Percentiles rank a stretch among this genome's conserved stretches.
Conservation (phyloP, 2,888 invertebrate species). For the Acanthosoma haemorrhoidale region DNA sequence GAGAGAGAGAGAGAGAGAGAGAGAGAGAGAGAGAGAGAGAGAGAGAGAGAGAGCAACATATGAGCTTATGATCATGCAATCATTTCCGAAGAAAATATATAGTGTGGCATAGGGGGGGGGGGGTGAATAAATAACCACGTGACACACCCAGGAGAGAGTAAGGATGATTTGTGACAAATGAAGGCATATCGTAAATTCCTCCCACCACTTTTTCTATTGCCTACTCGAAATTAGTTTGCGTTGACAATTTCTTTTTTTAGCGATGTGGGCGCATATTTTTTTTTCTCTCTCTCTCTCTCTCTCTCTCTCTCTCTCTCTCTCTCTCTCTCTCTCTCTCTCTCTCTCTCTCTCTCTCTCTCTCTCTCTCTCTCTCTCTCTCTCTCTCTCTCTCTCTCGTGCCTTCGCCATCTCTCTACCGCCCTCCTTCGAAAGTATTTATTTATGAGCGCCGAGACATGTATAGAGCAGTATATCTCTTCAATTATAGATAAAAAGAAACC, state of each 20-base stretch:
- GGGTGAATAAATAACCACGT: neutral
- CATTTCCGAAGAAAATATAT: neutral
- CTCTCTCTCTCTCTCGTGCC: neutral
- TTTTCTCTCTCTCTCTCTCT: neutral
- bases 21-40: no score
- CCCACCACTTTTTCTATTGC: slow-evolving; percentile 1
- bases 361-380: neutral
- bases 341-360: neutral
- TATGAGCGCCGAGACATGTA: neutral
- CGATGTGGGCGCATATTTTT: neutral
- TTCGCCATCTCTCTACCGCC: neutral
- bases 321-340: neutral
- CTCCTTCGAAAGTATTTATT: neutral
- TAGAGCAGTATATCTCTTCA: neutral
- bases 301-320: neutral
- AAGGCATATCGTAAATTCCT: neutral
- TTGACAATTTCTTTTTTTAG: slow-evolving; percentile 10
- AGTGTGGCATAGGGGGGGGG: no score
- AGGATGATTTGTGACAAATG: slow-evolving; percentile 5
- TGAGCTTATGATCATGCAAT: neutral
- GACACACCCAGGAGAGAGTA: neutral
- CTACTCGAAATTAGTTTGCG: slow-evolving; percentile 5
- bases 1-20: no score
- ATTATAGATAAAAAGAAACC: slow-evolving; percentile 1
- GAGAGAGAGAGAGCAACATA: no score